Conservation (phyloP, 2,113 vertebrate genomes). For the Lampris megalopsis region DNA sequence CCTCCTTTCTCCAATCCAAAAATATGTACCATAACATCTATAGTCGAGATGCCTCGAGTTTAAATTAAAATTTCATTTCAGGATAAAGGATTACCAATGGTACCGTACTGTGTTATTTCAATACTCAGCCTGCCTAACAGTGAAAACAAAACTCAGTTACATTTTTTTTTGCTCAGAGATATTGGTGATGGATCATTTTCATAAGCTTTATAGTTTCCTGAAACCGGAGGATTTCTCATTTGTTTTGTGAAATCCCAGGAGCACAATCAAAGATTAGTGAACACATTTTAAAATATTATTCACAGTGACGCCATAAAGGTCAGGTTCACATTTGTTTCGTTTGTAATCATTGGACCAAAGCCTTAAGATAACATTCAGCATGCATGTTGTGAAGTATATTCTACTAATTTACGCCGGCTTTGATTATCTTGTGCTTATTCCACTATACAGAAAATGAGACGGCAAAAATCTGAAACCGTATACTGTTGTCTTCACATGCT, state of each 20-base stretch:
- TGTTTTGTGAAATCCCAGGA: not conserved
- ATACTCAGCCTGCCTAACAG: not conserved
- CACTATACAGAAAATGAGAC: too few species aligned
- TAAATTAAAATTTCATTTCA: conserved; percentile 36
- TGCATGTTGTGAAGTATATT: too few species aligned
- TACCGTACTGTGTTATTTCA: conserved; percentile 2
- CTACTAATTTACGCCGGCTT: too few species aligned
- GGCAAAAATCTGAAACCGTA: too few species aligned
- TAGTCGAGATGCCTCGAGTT: conserved; percentile 16
- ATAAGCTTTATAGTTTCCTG: conserved; percentile 22
- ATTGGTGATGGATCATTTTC: conserved; percentile 58
- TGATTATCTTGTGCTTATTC: too few species aligned
- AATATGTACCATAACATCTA: not conserved
- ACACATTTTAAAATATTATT: not conserved
- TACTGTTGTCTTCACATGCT: too few species aligned
- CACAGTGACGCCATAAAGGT: too few species aligned
- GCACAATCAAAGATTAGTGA: not conserved
- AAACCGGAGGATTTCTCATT: not conserved
- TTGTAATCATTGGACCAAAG: not conserved
- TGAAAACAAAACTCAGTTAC: conserved; percentile 26
- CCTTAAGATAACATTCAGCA: too few species aligned
- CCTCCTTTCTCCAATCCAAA: conserved; percentile 2
- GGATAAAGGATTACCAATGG: conserved; percentile 29
- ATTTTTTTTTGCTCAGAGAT: conserved; percentile 32
- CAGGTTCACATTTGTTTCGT: not conserved